phyloP scores from a whole-genome alignment of 2,888 invertebrate genomes.

The Parnassius orleans region DNA sequence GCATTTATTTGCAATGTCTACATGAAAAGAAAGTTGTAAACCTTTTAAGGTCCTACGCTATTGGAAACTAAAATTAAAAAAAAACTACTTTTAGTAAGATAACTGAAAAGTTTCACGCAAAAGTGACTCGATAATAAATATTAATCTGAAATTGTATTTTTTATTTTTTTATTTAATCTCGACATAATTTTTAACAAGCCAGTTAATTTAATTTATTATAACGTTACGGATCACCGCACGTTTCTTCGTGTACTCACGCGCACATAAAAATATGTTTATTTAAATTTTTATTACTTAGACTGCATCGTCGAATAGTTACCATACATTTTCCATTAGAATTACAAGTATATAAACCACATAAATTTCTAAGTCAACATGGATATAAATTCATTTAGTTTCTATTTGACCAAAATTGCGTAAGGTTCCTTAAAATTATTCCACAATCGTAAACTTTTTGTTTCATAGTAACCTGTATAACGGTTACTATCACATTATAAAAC shows the following conservation, averaged over 20 bases:
- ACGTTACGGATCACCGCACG: too few relatives aligned
- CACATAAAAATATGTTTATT: background rate
- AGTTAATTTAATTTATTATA: too few relatives aligned
- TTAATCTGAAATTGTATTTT: too few relatives aligned
- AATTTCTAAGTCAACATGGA: background rate
- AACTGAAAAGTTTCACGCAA: too few relatives aligned
- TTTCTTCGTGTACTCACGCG: background rate
- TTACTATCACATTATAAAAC: background rate
- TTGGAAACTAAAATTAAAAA: too few relatives aligned
- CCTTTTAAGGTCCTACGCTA: too few relatives aligned
- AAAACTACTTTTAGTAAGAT: too few relatives aligned
- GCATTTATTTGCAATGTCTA: too few relatives aligned
- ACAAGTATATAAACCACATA: background rate
- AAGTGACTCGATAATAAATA: too few relatives aligned
- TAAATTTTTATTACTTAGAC: background rate
- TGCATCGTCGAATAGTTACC: background rate
- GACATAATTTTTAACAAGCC: too few relatives aligned
- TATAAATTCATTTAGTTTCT: background rate
- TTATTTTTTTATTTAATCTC: too few relatives aligned
- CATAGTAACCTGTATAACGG: slow-evolving; percentile 17
- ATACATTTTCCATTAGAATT: background rate
- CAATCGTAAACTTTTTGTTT: slow-evolving; percentile 9
- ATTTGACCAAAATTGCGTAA: background rate
- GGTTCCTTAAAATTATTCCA: background rate
- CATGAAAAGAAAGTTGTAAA: too few relatives aligned